Evolutionary conservation across 2,888 invertebrate genomes (phyloP), one percentile per base, ranked within the genome.

Genomic region (Mythimna vitellina): DNA sequence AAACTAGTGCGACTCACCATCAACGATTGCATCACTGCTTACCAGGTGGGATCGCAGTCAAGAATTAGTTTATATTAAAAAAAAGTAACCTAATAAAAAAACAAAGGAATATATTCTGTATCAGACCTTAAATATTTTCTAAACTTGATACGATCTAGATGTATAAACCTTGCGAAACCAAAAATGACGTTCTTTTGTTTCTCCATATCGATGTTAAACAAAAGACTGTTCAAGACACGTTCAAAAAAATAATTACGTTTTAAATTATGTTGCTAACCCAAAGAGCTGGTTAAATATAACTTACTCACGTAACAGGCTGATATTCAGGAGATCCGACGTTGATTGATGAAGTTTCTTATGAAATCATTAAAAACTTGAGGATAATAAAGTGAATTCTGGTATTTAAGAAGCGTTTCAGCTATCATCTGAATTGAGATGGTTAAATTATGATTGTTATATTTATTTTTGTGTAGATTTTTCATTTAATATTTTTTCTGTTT

Each of bases 281-380:
- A 79, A 78, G 69, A 74, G 69, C 64, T 51, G 75, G 73, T 82
- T 78, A 88, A 86, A 88, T 86, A 74, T 81, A 85, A 73, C 86
- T 84, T 77, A 80, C 78, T 69, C 51, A 67, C 73, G 85, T 83
- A 82, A 78, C 74, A 73, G 73, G 73, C 67, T 69, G 69, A 70
- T 75, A 75, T 78, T 73, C 69, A 86, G 81, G 73, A 78, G 74
- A 70, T 61, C 22, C 46, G 88, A 85, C 88, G 72, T 81, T 90
- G 91, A 91, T 90, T 85, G 88, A 91, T 91, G 69, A 80, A 65
- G 70, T 76, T 79, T 70, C 58, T 65, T 66, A 81, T 81, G 76
- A 78, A 80, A 83, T 84, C 77, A 85, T 85, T 83, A 66, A 83
- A 83, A 72, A 78, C 49, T 65, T 70, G 73, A 76, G 62, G 68